Percentiles rank a stretch among this genome's conserved stretches.
Conservation (phyloP, 2,888 invertebrate species). For the Parnassius glacialis region DNA sequence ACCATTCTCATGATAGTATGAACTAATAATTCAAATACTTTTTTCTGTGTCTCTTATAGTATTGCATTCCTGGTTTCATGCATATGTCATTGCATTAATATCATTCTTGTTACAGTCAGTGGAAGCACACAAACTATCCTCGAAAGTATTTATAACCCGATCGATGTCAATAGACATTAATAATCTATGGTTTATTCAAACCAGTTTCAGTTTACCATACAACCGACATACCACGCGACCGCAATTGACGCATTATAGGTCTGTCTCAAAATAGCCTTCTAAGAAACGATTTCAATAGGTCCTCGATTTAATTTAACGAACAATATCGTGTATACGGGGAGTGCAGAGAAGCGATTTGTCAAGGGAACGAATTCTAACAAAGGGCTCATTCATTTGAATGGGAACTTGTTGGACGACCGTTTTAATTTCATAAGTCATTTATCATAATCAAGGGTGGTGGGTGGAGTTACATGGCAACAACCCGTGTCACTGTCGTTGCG, state of each 20-base stretch:
- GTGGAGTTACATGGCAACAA: conserved; percentile 47
- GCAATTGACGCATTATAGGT: conserved; percentile 69
- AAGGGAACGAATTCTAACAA: conserved; percentile 78
- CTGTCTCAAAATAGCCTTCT: conserved; percentile 69
- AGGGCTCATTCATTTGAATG: conserved; percentile 76
- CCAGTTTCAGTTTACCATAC: conserved; percentile 56
- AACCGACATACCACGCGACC: conserved; percentile 60
- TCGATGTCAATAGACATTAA: conserved; percentile 46
- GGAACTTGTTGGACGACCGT: conserved; percentile 78
- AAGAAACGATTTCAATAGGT: conserved; percentile 68
- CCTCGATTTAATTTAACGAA: conserved; percentile 73
- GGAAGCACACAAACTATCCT: conserved; percentile 6
- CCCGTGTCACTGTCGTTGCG: conserved; percentile 75
- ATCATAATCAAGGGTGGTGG: conserved; percentile 74
- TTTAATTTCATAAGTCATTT: conserved; percentile 81
- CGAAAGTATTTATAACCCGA: conserved; percentile 27
- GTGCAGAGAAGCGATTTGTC: conserved; percentile 76
- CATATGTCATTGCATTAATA: background rate
- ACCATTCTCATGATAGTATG: no score
- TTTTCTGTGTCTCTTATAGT: no score
- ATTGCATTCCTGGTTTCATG: no score
- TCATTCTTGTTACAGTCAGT: conserved; percentile 1
- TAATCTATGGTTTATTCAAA: conserved; percentile 55
- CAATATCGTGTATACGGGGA: conserved; percentile 57
- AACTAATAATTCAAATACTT: no score